Evolutionary conservation across 1,140 invertebrate species (phyloP), one percentile per base, ranked within the genome.

Genomic region (Pissodes strobi): DNA sequence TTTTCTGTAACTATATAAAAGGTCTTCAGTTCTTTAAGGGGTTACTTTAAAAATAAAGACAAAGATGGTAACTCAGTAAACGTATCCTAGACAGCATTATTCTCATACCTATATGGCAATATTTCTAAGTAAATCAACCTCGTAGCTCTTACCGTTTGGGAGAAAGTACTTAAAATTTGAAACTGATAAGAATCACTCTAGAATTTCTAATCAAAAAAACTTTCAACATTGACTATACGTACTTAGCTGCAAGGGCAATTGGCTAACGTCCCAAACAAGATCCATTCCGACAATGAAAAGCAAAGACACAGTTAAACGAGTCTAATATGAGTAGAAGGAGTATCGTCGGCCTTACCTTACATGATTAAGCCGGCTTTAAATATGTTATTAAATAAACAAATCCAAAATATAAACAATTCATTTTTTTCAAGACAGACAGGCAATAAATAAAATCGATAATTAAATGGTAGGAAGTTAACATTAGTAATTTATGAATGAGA

Each of bases 391-490:
- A 49, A 60, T 60, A 60, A 61, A 51, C 45, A 61, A 51, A 51
- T 41, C 27, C 13, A 49, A 61, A 61, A 61, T 61, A 51, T 61
- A 61, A 61, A 61, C 58, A 61, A 61, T 61, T 61, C 46, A 51
- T 61, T 61, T 61, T 37, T 39, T 17, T 27, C 12, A 48, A 17
- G 17, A 19, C 46, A 9, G 52, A 52, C 23, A 19, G 61, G 51
- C 43, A 55, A 56, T 56, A 64, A 64, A 56, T 64, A 64, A 64
- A 34, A 15, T 17, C 41, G 23, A 64, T 64, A 64, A 64, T 64
- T 64, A 64, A 64, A 56, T 46, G 61, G 61, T 64, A 56, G 61
- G 43, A 55, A 56, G 23, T 46, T 55, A 56, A 53, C 55, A 64
- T 64, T 64, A 15, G 43, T 56, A 30, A 64, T 64, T 64, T 64